These are phyloP conservation scores for Porites evermanni DNA, from an alignment of 92 coral and sea anemone species.

Conservation along the genomic window DNA sequence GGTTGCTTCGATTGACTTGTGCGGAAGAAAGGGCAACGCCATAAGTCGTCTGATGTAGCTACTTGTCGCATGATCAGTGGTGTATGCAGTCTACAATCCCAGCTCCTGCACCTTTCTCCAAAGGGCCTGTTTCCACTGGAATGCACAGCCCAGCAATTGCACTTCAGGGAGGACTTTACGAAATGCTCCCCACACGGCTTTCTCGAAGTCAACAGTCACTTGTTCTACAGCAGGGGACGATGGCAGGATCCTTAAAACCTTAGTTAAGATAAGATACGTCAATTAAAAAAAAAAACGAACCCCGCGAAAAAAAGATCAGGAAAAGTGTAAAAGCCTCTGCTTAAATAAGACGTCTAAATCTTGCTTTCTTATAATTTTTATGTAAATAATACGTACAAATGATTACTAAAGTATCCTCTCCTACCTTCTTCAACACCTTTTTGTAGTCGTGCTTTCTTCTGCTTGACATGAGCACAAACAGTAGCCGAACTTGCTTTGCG, in stretches of 20 bases:
- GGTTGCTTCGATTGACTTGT: not conserved
- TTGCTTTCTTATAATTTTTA: too few relatives aligned
- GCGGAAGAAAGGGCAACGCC: not conserved
- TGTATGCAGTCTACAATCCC: not conserved
- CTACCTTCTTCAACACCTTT: not conserved
- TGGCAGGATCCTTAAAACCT: not conserved
- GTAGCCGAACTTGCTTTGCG: constrained; percentile 30
- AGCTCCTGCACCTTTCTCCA: not conserved
- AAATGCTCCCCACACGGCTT: not conserved
- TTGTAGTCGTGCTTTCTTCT: constrained; percentile 21
- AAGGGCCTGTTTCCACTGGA: constrained; percentile 4
- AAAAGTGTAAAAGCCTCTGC: not conserved
- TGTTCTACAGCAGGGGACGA: not conserved
- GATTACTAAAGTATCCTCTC: not conserved
- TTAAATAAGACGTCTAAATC: not conserved
- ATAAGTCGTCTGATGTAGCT: not conserved
- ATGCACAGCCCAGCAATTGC: not conserved
- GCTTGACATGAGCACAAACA: constrained; percentile 34
- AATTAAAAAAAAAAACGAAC: too few relatives aligned
- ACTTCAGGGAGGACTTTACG: not conserved
- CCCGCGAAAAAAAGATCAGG: too few relatives aligned
- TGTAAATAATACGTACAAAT: too few relatives aligned
- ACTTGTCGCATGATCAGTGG: not conserved
- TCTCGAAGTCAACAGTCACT: not conserved
- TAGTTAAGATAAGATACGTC: too few relatives aligned